Evolutionary conservation across 1,140 invertebrate species (phyloP), one percentile per base, ranked within the genome.

Genomic region (Matsumurasca onukii): DNA sequence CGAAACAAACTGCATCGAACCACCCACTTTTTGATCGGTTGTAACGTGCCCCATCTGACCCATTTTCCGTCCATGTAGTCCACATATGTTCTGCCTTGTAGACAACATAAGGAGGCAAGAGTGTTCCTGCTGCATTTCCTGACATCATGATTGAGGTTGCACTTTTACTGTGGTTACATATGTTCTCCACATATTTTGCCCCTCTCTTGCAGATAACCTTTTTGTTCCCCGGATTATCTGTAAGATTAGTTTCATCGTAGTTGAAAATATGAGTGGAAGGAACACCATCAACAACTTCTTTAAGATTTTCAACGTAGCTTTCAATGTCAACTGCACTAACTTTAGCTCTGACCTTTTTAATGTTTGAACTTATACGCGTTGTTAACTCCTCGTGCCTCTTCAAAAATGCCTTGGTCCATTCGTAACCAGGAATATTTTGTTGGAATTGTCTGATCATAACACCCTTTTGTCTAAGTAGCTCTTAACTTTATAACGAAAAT

Each of bases 201-300:
- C 70, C 69, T 55, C 68, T 65, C 63, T 59, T 66, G 3, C 34
- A 34, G 57, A 72, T 63, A 45, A 68, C 52, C 34, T 70, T 69
- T 76, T 70, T 76, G 66, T 20, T 69, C 73, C 78, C 76, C 13
- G 68, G 69, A 72, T 81, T 75, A 70, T 80, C 79, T 0, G 66
- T 70, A 5, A 79, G 70, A 74, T 82, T 81, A 12, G 79, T 82
- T 72, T 80, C 77, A 70, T 82, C 79, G 71, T 76, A 82, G 70
- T 82, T 82, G 1, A 78, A 62, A 24, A 82, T 77, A 66, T 76
- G 71, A 29, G 67, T 20, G 22, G 75, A 72, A 34, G 76, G 76
- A 30, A 79, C 72, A 69, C 39, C 27, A 24, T 57, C 59, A 52
- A 67, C 17, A 9, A 9, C 34, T 5, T 39, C 17, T 17, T 39